Percentiles rank a stretch among this genome's conserved stretches.
Evolutionary conservation across 2,888 invertebrate genomes (phyloP).

Genomic region (Idaea biselata): DNA sequence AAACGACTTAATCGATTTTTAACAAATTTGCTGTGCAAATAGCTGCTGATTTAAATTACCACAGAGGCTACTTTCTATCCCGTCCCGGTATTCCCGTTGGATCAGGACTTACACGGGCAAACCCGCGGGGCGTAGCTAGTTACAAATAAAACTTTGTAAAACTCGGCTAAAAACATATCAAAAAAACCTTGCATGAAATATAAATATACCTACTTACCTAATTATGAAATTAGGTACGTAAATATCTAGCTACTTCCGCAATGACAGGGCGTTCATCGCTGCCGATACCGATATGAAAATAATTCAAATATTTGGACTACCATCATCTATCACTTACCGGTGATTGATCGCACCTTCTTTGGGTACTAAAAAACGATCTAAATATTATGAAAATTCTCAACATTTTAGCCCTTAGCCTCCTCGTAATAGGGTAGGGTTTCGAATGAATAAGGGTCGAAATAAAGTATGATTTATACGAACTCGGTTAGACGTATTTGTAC

Average conservation of each 20-base stretch:
- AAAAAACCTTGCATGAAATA: no score
- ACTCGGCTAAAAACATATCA: no score
- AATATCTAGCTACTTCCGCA: constrained; percentile 31
- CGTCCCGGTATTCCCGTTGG: no score
- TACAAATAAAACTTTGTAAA: no score
- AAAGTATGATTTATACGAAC: constrained; percentile 34
- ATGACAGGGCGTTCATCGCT: constrained; percentile 44
- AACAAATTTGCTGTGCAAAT: no score
- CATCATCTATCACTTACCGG: constrained; percentile 74
- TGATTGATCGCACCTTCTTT: constrained; percentile 62
- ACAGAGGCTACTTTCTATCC: no score
- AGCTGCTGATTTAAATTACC: no score
- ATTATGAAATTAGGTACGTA: constrained; percentile 19
- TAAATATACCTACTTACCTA: no score
- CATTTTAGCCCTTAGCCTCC: constrained; percentile 12
- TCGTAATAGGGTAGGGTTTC: constrained; percentile 18
- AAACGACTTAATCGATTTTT: no score
- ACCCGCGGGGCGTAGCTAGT: no score
- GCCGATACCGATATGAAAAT: constrained; percentile 30
- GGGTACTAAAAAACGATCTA: constrained; percentile 30
- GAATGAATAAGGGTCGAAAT: constrained; percentile 9
- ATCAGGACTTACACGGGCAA: no score
- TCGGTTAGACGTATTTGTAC: constrained; percentile 63
- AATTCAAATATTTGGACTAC: constrained; percentile 77
- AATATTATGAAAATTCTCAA: constrained; percentile 1